These are phyloP conservation scores for Catostylus mosaicus DNA, from an alignment of 30 jellyfish, hydroid and myxozoan species.

Conservation along the genomic window DNA sequence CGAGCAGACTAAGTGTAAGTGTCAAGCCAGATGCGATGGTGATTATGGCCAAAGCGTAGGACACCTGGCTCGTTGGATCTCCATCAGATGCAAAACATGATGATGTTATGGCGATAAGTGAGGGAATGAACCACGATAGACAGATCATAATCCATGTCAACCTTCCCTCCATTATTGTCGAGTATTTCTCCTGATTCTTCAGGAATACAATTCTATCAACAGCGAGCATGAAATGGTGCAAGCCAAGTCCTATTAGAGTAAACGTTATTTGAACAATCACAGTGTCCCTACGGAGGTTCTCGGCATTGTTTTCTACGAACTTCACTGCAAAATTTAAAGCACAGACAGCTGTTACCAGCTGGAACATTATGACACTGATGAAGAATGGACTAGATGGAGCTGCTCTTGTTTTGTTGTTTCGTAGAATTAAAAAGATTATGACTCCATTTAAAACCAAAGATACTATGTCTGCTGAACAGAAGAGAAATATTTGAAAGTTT, in stretches of 20 bases:
- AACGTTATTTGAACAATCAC: slow-evolving; percentile 77
- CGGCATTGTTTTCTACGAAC: slow-evolving; percentile 52
- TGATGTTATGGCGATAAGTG: slow-evolving; percentile 54
- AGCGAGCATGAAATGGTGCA: slow-evolving; percentile 67
- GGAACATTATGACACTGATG: slow-evolving; percentile 49
- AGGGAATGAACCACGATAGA: slow-evolving; percentile 70
- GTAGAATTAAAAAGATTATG: slow-evolving; percentile 28
- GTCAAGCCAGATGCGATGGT: slow-evolving; percentile 67
- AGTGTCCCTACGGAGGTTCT: slow-evolving; percentile 66
- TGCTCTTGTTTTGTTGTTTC: slow-evolving; percentile 41
- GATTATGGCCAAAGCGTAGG: slow-evolving; percentile 70
- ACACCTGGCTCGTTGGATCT: slow-evolving; percentile 63
- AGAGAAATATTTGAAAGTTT: slow-evolving; percentile 63
- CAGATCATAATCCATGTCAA: slow-evolving; percentile 66
- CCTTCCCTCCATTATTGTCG: slow-evolving; percentile 28
- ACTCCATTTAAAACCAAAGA: slow-evolving; percentile 57
- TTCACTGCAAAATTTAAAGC: slow-evolving; percentile 53
- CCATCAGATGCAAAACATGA: slow-evolving; percentile 49
- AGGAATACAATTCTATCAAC: slow-evolving; percentile 57
- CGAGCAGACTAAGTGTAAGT: slow-evolving; percentile 18
- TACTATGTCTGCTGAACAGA: slow-evolving; percentile 56
- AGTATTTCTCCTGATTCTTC: slow-evolving; percentile 28
- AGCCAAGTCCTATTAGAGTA: slow-evolving; percentile 64
- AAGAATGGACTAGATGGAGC: slow-evolving; percentile 42
- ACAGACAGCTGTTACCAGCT: slow-evolving; percentile 61